Evolutionary conservation across 2,888 invertebrate species (phyloP), one percentile per base, ranked within the genome.

Genomic region (Lacanobia wlatinum): DNA sequence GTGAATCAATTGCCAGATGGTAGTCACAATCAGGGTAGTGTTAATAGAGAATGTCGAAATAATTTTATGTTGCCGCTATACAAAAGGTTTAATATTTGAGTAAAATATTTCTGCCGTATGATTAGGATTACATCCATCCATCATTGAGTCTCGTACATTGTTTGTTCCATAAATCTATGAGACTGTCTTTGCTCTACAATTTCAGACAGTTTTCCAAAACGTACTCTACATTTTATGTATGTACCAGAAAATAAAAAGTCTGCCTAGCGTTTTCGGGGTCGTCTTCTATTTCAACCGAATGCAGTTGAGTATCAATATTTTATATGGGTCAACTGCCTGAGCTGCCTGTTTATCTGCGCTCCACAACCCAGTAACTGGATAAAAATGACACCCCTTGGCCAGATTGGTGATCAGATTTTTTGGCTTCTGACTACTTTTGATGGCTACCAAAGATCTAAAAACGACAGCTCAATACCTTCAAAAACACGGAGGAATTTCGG

Each of bases 41-140:
- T 86, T 87, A 78, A 64, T 72, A 66, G 76, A 80, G 84, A 87
- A 88, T 89, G 83, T 86, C 83, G 88, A 87, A 87, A 88, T 85
- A 78, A 87, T 84, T 88, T 85, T 74, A 78, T 73, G 75, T 73
- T 76, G 67, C 53, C 46, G 66, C 62, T 72, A 59, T 69, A 34
- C 58, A 66, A 76, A 70, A 40, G 12, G 23, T 28, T 55, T 0
- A 3, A 28, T 12, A 23, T 58, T 12, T 53, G 14, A 7, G 43
- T 56, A 56, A n/a, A n/a, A 43, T 50, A 43, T 60, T 48, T 18
- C 23, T 34, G 14, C 21, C n/a, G 12, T 48, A 48, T 48, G 5
- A 48, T 48, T 18, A 18, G 8, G 48, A 18, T 48, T 48, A 48
- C 4, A 12, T 53, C 14, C 1, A 18, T 48, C 5, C 21, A 50